Evolutionary conservation across 1,140 invertebrate species (phyloP).

Genomic region (Yoshiicerus persimilis): DNA sequence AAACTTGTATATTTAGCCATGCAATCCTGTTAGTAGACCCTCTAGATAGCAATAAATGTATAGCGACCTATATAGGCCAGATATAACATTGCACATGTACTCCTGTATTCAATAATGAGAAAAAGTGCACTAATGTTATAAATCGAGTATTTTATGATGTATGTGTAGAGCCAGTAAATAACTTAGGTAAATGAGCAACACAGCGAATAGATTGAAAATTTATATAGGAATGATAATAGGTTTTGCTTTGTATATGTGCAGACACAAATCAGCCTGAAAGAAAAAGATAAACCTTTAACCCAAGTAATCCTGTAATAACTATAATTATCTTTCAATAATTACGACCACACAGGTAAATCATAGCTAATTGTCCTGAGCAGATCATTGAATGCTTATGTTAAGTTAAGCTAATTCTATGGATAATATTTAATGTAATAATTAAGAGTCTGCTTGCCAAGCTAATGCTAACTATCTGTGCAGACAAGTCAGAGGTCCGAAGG

Average conservation of each 20-base stretch:
- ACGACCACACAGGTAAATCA: conserved; percentile 8
- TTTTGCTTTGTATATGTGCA: not conserved
- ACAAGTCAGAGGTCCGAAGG: not conserved
- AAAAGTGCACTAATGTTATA: too few species aligned
- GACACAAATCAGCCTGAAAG: not conserved
- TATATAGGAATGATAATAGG: not conserved
- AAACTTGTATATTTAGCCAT: too few species aligned
- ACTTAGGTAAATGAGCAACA: too few species aligned
- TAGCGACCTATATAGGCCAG: too few species aligned
- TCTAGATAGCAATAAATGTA: too few species aligned
- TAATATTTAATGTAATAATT: conserved; percentile 17
- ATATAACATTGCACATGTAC: too few species aligned
- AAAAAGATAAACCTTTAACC: not conserved
- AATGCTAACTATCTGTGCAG: not conserved
- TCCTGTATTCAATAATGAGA: too few species aligned
- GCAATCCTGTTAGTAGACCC: too few species aligned
- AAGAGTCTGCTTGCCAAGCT: not conserved
- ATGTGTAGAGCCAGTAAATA: too few species aligned
- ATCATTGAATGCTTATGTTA: conserved; percentile 1
- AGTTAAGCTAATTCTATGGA: not conserved
- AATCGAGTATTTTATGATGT: too few species aligned
- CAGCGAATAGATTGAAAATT: not conserved
- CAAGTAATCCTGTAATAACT: not conserved
- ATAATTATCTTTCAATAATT: not conserved
- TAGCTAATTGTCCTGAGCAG: not conserved